Conservation (phyloP, 2,888 invertebrate species). For the Lordiphosa fenestrarum region DNA sequence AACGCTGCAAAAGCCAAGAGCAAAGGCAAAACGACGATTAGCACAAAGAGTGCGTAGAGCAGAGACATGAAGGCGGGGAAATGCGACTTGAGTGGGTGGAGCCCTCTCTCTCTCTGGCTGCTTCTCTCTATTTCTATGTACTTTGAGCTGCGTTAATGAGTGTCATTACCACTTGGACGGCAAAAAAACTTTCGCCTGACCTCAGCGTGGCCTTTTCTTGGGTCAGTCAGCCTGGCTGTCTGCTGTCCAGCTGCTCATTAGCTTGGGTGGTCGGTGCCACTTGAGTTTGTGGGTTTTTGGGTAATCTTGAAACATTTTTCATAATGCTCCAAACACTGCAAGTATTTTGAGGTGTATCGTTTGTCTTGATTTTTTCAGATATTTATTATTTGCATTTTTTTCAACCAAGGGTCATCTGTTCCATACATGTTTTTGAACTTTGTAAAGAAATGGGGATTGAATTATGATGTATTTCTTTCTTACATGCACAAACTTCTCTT, state of each 20-base stretch:
- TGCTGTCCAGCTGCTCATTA: conserved; percentile 35
- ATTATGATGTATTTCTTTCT: too few species aligned
- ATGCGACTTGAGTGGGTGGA: background rate
- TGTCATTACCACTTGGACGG: conserved; percentile 64
- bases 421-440: too few species aligned
- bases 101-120: background rate
- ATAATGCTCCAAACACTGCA: too few species aligned
- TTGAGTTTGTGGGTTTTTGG: conserved; percentile 21
- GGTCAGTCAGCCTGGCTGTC: conserved; percentile 13
- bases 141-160: conserved; percentile 61
- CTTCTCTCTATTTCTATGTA: conserved; percentile 9
- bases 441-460: too few species aligned
- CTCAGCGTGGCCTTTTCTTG: conserved; percentile 23
- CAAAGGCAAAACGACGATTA: conserved; percentile 56
- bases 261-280: conserved; percentile 23
- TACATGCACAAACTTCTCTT: too few species aligned
- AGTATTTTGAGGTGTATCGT: background rate
- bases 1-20: conserved; percentile 54
- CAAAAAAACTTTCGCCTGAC: conserved; percentile 37
- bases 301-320: background rate
- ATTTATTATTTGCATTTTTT: too few species aligned
- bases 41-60: conserved; percentile 48
- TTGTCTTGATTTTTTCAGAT: too few species aligned
- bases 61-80: background rate
- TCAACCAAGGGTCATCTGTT: too few species aligned